These are phyloP conservation scores for Sturnus vulgaris DNA, from an alignment of 2,113 vertebrate species.

Conservation along the genomic window DNA sequence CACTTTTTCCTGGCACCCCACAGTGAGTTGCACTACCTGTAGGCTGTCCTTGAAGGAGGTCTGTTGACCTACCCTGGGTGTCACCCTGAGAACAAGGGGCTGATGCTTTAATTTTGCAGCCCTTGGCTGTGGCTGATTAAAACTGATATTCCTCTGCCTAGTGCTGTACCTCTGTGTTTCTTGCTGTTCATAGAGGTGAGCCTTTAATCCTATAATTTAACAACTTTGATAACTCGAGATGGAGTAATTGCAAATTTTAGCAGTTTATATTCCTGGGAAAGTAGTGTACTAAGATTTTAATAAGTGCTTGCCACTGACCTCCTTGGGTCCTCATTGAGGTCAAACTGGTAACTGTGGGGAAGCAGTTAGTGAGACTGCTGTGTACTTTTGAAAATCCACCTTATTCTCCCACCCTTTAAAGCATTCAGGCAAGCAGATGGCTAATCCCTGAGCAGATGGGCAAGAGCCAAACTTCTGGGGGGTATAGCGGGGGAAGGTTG, in stretches of 20 bases:
- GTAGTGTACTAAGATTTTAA: neutral
- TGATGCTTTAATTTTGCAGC: neutral
- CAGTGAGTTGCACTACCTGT: neutral
- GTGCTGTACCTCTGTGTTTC: neutral
- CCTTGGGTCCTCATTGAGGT: neutral
- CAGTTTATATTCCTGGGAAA: neutral
- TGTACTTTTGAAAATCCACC: conserved; percentile 5
- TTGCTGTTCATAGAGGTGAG: neutral
- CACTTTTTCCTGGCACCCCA: neutral
- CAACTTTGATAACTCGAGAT: neutral
- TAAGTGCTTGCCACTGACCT: neutral
- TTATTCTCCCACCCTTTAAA: neutral
- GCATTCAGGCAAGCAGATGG: conserved; percentile 3
- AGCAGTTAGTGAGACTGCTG: neutral
- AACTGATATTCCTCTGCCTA: neutral
- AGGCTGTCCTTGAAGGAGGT: neutral
- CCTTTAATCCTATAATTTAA: neutral
- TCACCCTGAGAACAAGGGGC: too few relatives aligned
- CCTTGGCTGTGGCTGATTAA: neutral
- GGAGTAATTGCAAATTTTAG: neutral
- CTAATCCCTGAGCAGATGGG: conserved; percentile 28
- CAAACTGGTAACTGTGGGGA: neutral
- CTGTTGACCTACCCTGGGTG: rapidly evolving
- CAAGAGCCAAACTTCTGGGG: neutral
- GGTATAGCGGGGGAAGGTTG: neutral